These are phyloP conservation scores for Ennomos erosarius DNA, from an alignment of 2,888 invertebrate genomes.

Conservation along the genomic window DNA sequence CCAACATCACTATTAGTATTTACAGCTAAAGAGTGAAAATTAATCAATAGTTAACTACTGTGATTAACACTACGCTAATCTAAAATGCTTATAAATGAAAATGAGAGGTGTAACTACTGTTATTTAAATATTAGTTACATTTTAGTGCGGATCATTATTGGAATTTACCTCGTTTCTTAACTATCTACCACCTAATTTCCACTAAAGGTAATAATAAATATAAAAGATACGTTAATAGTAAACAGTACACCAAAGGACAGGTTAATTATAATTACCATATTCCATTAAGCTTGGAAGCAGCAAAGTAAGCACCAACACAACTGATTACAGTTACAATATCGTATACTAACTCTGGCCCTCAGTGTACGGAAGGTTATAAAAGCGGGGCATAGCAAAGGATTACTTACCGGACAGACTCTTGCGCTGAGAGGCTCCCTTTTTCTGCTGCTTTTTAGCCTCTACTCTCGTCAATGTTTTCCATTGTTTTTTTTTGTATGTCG, in stretches of 20 bases:
- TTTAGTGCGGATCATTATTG: slow-evolving; percentile 18
- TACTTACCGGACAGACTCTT: slow-evolving; percentile 96
- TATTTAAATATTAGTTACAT: slow-evolving; percentile 34
- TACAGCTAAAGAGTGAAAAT: slow-evolving; percentile 32
- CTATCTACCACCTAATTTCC: slow-evolving; percentile 16
- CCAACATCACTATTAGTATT: slow-evolving; percentile 26
- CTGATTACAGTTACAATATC: slow-evolving; percentile 24
- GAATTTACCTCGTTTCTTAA: slow-evolving; percentile 1
- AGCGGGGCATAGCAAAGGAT: slow-evolving; percentile 78
- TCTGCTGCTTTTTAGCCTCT: slow-evolving; percentile 98
- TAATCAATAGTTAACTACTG: slow-evolving; percentile 31
- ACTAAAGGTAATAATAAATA: slow-evolving; percentile 1
- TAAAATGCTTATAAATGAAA: slow-evolving; percentile 41
- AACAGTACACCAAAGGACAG: slow-evolving; percentile 68
- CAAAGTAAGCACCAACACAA: slow-evolving; percentile 51
- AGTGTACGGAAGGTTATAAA: slow-evolving; percentile 66
- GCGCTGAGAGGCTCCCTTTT: slow-evolving; percentile 86
- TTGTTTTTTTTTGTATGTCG: slow-evolving; percentile 51
- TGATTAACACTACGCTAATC: slow-evolving; percentile 31
- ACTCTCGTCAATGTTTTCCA: slow-evolving; percentile 71
- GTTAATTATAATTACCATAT: slow-evolving; percentile 46
- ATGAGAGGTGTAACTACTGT: slow-evolving; percentile 33
- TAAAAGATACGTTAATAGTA: slow-evolving; percentile 23
- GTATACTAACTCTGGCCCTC: slow-evolving; percentile 54
- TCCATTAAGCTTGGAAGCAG: slow-evolving; percentile 55